Evolutionary conservation across 2,888 invertebrate species (phyloP), one percentile per base, ranked within the genome.

Genomic region (Gari tellinella): DNA sequence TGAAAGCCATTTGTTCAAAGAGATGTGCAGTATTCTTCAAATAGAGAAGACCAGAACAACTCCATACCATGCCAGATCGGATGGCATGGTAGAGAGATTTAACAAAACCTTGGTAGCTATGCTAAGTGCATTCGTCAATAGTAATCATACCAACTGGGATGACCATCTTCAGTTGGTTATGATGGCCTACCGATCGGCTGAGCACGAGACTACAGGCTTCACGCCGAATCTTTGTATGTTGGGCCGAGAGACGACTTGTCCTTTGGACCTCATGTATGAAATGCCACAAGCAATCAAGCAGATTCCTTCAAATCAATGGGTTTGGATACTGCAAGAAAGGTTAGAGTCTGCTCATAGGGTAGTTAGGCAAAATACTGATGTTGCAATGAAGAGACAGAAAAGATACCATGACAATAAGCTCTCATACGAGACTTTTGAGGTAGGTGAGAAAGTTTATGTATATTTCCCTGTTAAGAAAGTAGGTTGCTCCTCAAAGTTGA

Each of bases 111-210:
- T 51, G 10, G 51, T 51, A 8, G 19, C 67, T 1, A 76, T 79
- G 79, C 55, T 76, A 7, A 55, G 55, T 23, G 48, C 60, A 8
- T 66, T 26, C 38, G 58, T 77, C 14, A 46, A 67, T 37, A 49
- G 56, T 26, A 70, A 72, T 25, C 58, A 65, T 14, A 56, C 25
- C 7, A 55, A 78, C 43, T 78, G 75, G 78, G 79, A 78, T 43
- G 52, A 51, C 14, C 58, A 70, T 19, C 31, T 70, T 1, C 64
- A 37, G n/a, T 64, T 41, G 23, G 64, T 70, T 14, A 53, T 57
- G 52, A 70, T 70, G 70, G 64, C 70, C 15, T 64, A 64, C 46
- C 21, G 60, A 48, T 52, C 64, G 25, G 7, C 70, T n/a, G 64
- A 58, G 25, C 64, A 70, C 48, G 70, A 70, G 43, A 70, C 65